Conservation (phyloP, 2,113 vertebrate genomes). For the Hippocampus guttulatus region DNA sequence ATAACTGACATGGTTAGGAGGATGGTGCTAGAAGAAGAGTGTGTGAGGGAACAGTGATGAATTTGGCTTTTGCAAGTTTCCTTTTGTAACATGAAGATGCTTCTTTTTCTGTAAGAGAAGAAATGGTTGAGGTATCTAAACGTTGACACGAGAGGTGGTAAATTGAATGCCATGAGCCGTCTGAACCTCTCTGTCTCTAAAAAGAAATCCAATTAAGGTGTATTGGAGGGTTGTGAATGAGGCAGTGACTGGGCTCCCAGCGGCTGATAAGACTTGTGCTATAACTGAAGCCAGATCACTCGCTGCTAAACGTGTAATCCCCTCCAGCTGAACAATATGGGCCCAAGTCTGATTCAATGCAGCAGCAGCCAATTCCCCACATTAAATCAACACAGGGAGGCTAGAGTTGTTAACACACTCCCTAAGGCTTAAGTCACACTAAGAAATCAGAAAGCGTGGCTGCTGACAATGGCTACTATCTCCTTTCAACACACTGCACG, state of each 20-base stretch:
- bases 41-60: slow-evolving; percentile 73
- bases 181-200: slow-evolving; percentile 95
- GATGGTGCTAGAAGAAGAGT: slow-evolving; percentile 47
- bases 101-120: slow-evolving; percentile 70
- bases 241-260: slow-evolving; percentile 85
- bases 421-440: slow-evolving; percentile 84
- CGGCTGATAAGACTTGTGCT: slow-evolving; percentile 87
- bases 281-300: slow-evolving; percentile 83
- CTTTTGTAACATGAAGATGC: slow-evolving; percentile 75
- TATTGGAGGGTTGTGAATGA: slow-evolving; percentile 99
- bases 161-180: slow-evolving; percentile 94
- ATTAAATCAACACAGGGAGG: slow-evolving; percentile 84
- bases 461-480: slow-evolving; percentile 63
- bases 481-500: slow-evolving; percentile 27
- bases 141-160: slow-evolving; percentile 79
- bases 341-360: slow-evolving; percentile 80
- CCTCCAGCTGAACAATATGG: slow-evolving; percentile 84
- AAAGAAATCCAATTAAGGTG: slow-evolving; percentile 99
- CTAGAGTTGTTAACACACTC: slow-evolving; percentile 67
- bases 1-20: slow-evolving; percentile 74
- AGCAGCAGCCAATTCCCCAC: slow-evolving; percentile 91
- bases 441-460: slow-evolving; percentile 57
- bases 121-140: slow-evolving; percentile 82
- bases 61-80: slow-evolving; percentile 86
- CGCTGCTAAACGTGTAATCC: slow-evolving; percentile 95